Evolutionary conservation across 2,888 invertebrate species (phyloP).

Genomic region (Pterobdella sp.): DNA sequence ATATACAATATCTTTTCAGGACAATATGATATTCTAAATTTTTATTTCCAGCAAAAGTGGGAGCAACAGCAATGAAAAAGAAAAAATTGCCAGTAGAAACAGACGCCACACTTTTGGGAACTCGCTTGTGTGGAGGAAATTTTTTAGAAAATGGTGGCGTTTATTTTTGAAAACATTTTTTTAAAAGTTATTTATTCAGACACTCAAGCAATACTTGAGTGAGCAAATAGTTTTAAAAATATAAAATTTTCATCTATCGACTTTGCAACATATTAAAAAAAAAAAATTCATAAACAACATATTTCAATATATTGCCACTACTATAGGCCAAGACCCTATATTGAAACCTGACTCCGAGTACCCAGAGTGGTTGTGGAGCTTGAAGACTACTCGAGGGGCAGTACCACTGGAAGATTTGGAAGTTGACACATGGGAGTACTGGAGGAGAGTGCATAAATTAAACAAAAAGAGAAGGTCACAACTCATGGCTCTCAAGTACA

Average conservation of each 20-base stretch:
- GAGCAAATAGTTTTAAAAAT: no score
- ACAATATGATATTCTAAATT: background rate
- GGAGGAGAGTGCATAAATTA: slow-evolving; percentile 61
- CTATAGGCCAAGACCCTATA: slow-evolving; percentile 66
- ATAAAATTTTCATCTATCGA: no score
- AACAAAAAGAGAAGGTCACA: slow-evolving; percentile 9
- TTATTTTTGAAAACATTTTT: background rate
- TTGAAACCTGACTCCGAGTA: slow-evolving; percentile 70
- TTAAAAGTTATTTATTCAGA: background rate
- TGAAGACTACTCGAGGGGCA: slow-evolving; percentile 61
- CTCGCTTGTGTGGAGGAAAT: slow-evolving; percentile 76
- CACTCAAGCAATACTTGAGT: background rate
- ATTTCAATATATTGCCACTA: no score
- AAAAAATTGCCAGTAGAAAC: slow-evolving; percentile 24
- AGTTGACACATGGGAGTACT: slow-evolving; percentile 71
- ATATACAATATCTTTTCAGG: background rate
- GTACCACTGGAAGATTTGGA: slow-evolving; percentile 67
- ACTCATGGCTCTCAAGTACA: slow-evolving; percentile 16
- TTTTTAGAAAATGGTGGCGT: slow-evolving; percentile 56
- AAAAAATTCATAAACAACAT: no score
- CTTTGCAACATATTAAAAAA: no score
- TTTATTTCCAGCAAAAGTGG: background rate
- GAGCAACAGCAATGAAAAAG: background rate
- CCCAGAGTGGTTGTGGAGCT: slow-evolving; percentile 81
- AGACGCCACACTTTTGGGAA: slow-evolving; percentile 58